Conservation (phyloP, 1,140 invertebrate genomes). For the Amyelois transitella region DNA sequence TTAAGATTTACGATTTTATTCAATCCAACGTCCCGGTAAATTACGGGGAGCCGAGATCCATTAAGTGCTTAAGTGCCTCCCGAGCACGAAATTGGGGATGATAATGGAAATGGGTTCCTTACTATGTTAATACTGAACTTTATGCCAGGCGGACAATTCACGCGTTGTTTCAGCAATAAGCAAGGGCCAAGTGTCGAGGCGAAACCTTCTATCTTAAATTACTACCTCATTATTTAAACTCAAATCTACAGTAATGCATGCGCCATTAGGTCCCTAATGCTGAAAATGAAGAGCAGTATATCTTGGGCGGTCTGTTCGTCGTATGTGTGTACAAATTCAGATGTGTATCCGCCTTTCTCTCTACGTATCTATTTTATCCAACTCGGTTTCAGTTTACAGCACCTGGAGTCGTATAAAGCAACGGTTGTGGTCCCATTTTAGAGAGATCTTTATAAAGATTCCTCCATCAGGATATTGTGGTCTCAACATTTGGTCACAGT, state of each 20-base stretch:
- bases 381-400: constrained; percentile 10
- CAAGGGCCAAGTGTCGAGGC: constrained; percentile 17
- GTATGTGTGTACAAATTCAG: background rate
- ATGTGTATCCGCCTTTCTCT: background rate
- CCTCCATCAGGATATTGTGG: no score
- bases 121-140: constrained; percentile 64
- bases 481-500: no score
- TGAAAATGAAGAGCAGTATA: constrained; percentile 5
- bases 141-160: constrained; percentile 42
- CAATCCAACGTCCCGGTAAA: constrained; percentile 64
- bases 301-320: background rate
- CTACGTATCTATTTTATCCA: background rate
- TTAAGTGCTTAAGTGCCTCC: constrained; percentile 67
- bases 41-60: constrained; percentile 60
- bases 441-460: no score
- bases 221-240: constrained; percentile 19
- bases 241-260: background rate
- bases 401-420: constrained; percentile 12
- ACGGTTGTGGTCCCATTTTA: constrained; percentile 29
- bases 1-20: constrained; percentile 70
- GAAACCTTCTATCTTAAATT: constrained; percentile 31
- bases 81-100: constrained; percentile 66
- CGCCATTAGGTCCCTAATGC: background rate
- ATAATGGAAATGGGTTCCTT: constrained; percentile 68
- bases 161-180: constrained; percentile 45